These are phyloP conservation scores for Clarias pachynema DNA, from an alignment of 2,797 vertebrate species.

Conservation along the genomic window DNA sequence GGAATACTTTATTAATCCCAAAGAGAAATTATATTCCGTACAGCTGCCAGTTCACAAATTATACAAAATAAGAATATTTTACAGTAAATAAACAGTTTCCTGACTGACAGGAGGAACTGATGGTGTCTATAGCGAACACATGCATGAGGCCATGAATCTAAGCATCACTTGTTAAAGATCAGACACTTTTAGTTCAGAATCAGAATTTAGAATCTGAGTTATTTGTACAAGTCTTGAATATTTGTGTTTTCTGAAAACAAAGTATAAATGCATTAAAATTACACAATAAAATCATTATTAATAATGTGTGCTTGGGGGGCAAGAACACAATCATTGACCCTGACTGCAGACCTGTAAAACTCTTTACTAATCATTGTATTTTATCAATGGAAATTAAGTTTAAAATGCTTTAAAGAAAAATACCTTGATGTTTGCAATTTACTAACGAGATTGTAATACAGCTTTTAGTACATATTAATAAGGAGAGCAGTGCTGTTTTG, in stretches of 20 bases:
- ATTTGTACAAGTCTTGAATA: not conserved
- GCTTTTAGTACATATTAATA: slow-evolving; percentile 4
- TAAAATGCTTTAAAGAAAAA: slow-evolving; percentile 55
- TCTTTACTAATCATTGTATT: not conserved
- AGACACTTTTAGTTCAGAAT: too few relatives aligned
- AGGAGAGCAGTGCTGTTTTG: not conserved
- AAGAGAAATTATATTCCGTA: too few relatives aligned
- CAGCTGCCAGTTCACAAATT: too few relatives aligned
- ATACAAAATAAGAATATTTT: not conserved
- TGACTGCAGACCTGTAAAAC: not conserved
- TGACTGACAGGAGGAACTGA: not conserved
- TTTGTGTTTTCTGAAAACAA: not conserved
- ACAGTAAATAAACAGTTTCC: not conserved
- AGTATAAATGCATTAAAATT: not conserved
- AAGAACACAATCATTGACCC: not conserved
- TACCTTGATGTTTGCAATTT: not conserved
- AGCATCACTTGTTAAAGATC: too few relatives aligned
- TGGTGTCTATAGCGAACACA: not conserved
- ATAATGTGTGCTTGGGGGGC: not conserved
- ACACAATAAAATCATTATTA: not conserved
- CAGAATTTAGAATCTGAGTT: too few relatives aligned
- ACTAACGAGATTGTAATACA: too few relatives aligned
- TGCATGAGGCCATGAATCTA: not conserved
- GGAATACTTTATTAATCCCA: too few relatives aligned
- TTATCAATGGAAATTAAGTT: slow-evolving; percentile 64